Base-by-base conservation (phyloP, 2,113 vertebrate species). In the Centropus unirufus region DNA sequence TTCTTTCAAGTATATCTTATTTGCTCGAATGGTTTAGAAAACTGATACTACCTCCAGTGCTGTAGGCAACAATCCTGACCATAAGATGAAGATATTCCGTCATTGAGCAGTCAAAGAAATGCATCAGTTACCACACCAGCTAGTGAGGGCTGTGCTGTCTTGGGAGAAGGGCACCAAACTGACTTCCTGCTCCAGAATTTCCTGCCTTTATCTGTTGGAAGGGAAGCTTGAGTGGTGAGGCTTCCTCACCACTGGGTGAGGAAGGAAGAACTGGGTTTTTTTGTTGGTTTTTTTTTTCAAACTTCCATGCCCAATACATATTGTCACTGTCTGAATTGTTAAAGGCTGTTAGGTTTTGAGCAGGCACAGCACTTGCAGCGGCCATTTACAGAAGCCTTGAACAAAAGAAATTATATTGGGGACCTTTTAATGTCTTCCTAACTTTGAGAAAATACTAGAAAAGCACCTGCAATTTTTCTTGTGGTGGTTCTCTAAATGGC, bases 321-420 rank as follows among this genome's bases (percentile, higher is more conserved):
- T 0, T 58, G 18, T 36, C 8, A 24, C 79, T 73, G 62, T 92
- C 62, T 84, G 59, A 94, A 85, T 93, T 97, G 66, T 85, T 96
- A 97, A 96, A 97, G 97, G 93, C 93, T 97, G 52, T 92, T 97
- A 92, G 87, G 97, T 96, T 96, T 89, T 96, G 55, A 90, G 59
- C 87, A 69, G 77, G 76, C 44, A 85, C 64, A 94, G 49, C 61
- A 36, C 39, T 46, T 61, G 67, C 22, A 61, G 84, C 66, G 76
- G 82, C 96, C 62, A 80, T 86, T 97, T 96, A 76, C 64, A 95
- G 92, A 93, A 73, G 75, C 75, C 12, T 29, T 52, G 15, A 82
- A 40, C 9, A 59, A 69, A 84, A 40, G 29, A 62, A 52, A 61
- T 82, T 0, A 12, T 76, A 27, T 6, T 54, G 54, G 80, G 64